These are phyloP conservation scores for Triplophysa dalaica DNA, from an alignment of 2,113 vertebrate species.

Conservation along the genomic window DNA sequence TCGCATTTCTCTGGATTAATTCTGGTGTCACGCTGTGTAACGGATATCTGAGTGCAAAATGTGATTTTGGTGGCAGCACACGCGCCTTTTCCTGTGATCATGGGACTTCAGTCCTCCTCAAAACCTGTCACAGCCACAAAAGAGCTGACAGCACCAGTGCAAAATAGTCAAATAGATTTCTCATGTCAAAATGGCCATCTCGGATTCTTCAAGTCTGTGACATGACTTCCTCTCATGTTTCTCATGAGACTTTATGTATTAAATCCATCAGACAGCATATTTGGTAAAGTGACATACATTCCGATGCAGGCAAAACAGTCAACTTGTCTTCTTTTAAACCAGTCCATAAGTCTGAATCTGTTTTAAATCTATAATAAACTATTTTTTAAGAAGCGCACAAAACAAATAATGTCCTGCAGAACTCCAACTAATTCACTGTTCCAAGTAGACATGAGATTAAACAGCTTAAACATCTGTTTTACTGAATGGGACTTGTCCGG, in stretches of 20 bases:
- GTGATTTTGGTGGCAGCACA: slow-evolving; percentile 41
- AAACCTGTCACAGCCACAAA: slow-evolving; percentile 39
- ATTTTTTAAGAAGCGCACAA: not conserved
- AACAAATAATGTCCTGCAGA: not conserved
- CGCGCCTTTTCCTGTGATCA: slow-evolving; percentile 42
- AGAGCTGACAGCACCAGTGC: slow-evolving; percentile 22
- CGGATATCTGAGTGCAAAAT: slow-evolving; percentile 45
- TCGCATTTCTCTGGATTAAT: slow-evolving; percentile 50
- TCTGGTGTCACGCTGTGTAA: slow-evolving; percentile 36
- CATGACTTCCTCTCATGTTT: slow-evolving; percentile 12
- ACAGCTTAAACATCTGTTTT: not conserved
- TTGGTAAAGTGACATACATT: slow-evolving; percentile 7
- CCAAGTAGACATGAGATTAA: not conserved
- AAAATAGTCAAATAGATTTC: not conserved
- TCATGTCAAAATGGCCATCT: slow-evolving; percentile 48
- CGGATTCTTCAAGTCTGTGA: slow-evolving; percentile 24
- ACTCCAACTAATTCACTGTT: slow-evolving; percentile 7
- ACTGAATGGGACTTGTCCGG: too few species aligned
- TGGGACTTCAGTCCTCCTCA: slow-evolving; percentile 47
- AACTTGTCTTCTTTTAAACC: not conserved
- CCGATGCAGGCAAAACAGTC: not conserved
- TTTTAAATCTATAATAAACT: not conserved
- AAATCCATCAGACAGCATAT: slow-evolving; percentile 22
- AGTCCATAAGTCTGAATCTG: not conserved
- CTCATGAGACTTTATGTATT: slow-evolving; percentile 26